Evolutionary conservation across 1,140 invertebrate species (phyloP), one percentile per base, ranked within the genome.

Genomic region (Pogonus chalceus): DNA sequence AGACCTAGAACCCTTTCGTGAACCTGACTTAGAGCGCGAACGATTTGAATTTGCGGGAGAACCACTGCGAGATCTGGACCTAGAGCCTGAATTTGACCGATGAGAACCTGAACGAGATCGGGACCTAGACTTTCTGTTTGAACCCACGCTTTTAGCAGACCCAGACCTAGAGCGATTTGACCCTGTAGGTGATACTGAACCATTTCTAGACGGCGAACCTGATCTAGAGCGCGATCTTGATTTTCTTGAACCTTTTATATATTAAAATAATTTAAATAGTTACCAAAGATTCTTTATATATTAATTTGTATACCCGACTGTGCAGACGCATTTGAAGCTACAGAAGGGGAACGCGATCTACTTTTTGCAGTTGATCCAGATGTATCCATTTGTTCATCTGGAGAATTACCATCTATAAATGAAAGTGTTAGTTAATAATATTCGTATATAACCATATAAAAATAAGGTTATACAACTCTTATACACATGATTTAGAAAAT

Each of bases 81-180:
- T 50, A 10, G 59, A 60, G 14, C 51, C 49, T 51, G 64, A 65
- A 49, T 57, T 58, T 24, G 62, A 62, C 23, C 57, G 26, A 14
- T 59, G 62, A 22, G 58, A 59, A 22, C 54, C 46, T 2, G 70
- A 70, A 39, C 56, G 55, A 7, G 65, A 66, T 56, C 64, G 54
- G 1, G 68, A 65, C 12, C 57, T 54, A 14, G 64, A 63, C 16
- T 51, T 54, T 3, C 56, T 56, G 53, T 54, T n/a, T 0, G 65
- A 68, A 47, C 59, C 59, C 47, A 60, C 59, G 23, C 62, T 52
- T 10, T 56, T 57, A 37, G 52, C 43, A 21, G 65, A 67, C 2
- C 54, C 56, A 0, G 67, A 67, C 16, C 54, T 43, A 2, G 67
- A 67, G 4, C 37, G 9, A 12, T 43, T 49, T 7, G 61, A 62